A percentile compares a stretch with the other conserved stretches of the same genome.
These are phyloP conservation scores for Diabrotica undecimpunctata DNA, from an alignment of 1,140 invertebrate genomes.

Conservation along the genomic window DNA sequence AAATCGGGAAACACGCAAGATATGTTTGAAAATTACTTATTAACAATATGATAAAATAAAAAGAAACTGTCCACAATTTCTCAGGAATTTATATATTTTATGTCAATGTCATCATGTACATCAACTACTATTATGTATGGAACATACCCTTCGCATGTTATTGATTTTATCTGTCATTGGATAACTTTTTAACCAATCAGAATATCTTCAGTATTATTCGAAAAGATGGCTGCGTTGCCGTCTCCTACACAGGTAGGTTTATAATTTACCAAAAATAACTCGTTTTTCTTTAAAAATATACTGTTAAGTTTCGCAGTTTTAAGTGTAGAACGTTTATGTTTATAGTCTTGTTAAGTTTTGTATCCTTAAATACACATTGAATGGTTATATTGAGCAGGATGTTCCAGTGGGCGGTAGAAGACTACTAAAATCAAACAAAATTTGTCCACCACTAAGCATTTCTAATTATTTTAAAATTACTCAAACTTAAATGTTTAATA, in stretches of 20 bases:
- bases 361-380: too few species aligned
- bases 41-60: too few species aligned
- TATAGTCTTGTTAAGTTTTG: too few species aligned
- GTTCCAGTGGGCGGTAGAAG: not conserved
- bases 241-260: slow-evolving; percentile 62
- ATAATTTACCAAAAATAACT: slow-evolving; percentile 16
- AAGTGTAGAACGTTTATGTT: too few species aligned
- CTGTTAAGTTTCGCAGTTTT: not conserved
- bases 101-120: too few species aligned
- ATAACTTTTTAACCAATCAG: slow-evolving; percentile 39
- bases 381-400: not conserved
- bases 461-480: not conserved
- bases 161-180: slow-evolving; percentile 46
- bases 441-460: not conserved
- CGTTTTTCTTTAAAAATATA: not conserved
- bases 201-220: slow-evolving; percentile 39
- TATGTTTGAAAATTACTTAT: too few species aligned
- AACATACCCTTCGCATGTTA: slow-evolving; percentile 21
- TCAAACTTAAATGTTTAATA: not conserved
- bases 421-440: not conserved
- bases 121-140: too few species aligned
- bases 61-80: too few species aligned
- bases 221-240: slow-evolving; percentile 67
- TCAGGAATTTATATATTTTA: too few species aligned
- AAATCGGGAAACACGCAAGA: too few species aligned